Evolutionary conservation across 2,888 invertebrate species (phyloP).

Genomic region (Ophion obscuratus): DNA sequence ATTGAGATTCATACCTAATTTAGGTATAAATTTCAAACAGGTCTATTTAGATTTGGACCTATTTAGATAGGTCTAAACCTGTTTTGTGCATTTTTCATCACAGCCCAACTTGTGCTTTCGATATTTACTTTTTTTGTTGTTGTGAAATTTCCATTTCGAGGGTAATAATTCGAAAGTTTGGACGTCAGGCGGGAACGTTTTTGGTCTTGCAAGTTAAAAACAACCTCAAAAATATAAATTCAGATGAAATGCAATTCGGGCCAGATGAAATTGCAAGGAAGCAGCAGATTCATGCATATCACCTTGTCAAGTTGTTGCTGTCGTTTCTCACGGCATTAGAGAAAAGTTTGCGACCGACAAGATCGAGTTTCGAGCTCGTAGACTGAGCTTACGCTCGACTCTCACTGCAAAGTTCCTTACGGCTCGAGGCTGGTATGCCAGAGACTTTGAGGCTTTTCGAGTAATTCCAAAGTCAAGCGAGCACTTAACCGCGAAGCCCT

Average conservation of each 20-base stretch:
- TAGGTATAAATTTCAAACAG: no score
- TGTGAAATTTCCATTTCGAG: no score
- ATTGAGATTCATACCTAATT: no score
- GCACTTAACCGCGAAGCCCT: neutral
- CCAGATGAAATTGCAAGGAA: neutral
- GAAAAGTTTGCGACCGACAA: conserved; percentile 49
- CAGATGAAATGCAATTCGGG: neutral
- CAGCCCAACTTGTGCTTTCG: no score
- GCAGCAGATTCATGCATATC: conserved; percentile 1
- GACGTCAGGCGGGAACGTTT: no score
- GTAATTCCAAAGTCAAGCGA: conserved; percentile 25
- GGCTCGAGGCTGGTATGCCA: conserved; percentile 11
- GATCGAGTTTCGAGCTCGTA: conserved; percentile 58
- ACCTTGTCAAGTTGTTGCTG: conserved; percentile 13
- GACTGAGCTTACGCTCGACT: conserved; percentile 46
- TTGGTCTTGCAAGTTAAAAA: no score
- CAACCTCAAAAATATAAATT: no score
- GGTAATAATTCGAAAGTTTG: no score
- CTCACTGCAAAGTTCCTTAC: conserved; percentile 52
- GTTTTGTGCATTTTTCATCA: no score
- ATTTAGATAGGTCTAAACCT: no score
- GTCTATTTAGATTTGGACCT: no score
- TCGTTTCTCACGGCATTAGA: conserved; percentile 15
- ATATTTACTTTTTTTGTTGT: no score
- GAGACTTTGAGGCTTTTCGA: conserved; percentile 34